Evolutionary conservation across 2,888 invertebrate genomes (phyloP), one percentile per base, ranked within the genome.

Genomic region (Melipona bicolor): DNA sequence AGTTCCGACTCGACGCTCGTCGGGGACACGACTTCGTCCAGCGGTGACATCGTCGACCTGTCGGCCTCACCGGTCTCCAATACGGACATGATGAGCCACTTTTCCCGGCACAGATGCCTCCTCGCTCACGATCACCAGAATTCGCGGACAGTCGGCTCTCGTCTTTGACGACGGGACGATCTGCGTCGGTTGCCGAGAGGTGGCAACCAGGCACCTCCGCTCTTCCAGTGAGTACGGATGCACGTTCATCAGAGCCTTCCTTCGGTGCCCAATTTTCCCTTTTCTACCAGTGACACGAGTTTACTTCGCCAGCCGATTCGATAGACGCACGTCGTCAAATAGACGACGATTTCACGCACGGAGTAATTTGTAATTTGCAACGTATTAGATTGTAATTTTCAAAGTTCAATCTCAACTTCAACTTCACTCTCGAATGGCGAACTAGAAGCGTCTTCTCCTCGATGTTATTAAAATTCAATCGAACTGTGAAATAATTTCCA

Each of bases 1-100:
- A 94, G 90, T 87, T 94, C 94, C 54, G 94, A 94, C 73, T 92
- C 92, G 78, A 92, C 93, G 87, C 94, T 94, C 65, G 92, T 90
- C 77, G 94, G 94, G 24, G 93, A 93, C 65, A 93, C 92, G 77
- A 93, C 92, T 72, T 94, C 93, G 84, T 94, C 93, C 79, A 94
- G 90, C 80, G 94, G 94, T 77, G 94, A 94, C 93, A 94, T 94
- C 78, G 92, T 91, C 77, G 91, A 87, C 72, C 93, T 90, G 81
- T 93, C 92, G 78, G 91, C 88, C 77, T 93, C 92, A 79, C 91
- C 90, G 85, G 83, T 65, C 85, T 92, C 93, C 79, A 94, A 85
- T 69, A 92, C 91, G 81, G 94, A 94, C 94, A 94, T 94, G 88
- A 76, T 90, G 81, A 75, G 77, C 77, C 81, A 81, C 76, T 81